phyloP scores from a whole-genome alignment of 1,140 invertebrate genomes.

The Hylaeus volcanicus region DNA sequence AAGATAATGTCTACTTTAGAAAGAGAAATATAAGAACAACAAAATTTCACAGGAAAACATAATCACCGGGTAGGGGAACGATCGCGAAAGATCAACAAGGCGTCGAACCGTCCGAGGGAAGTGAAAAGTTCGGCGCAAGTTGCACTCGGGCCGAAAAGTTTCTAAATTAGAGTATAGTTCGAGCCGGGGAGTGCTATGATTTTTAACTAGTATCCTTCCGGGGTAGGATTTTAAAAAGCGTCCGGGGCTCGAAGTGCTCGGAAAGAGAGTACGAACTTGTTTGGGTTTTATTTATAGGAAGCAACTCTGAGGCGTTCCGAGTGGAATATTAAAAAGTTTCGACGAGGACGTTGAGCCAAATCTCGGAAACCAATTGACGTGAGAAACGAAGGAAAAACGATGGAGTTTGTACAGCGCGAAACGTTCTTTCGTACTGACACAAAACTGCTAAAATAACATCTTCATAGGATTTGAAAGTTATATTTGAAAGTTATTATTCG shows the following conservation, averaged over 20 bases:
- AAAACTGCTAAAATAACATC: not conserved
- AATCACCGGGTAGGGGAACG: slow-evolving; percentile 18
- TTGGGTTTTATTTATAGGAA: slow-evolving; percentile 7
- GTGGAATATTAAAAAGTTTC: slow-evolving; percentile 8
- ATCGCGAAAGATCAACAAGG: slow-evolving; percentile 36
- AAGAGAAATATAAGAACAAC: too few species aligned
- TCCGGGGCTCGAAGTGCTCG: not conserved
- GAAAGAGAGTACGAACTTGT: not conserved
- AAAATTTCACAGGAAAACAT: not conserved
- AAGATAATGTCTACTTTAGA: too few species aligned
- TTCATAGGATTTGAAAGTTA: too few species aligned
- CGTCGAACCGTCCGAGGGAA: not conserved
- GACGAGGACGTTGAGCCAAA: not conserved
- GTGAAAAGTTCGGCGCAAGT: slow-evolving; percentile 24
- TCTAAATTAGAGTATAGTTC: slow-evolving; percentile 32
- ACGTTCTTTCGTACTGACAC: too few species aligned
- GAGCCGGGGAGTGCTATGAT: slow-evolving; percentile 23
- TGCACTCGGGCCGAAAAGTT: slow-evolving; percentile 21
- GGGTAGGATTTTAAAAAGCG: slow-evolving; percentile 14
- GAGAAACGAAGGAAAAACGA: too few species aligned
- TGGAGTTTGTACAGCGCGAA: too few species aligned
- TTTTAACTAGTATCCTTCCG: slow-evolving; percentile 12
- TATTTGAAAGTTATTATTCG: too few species aligned
- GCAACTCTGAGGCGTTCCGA: not conserved
- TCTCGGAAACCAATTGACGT: too few species aligned